phyloP scores from a whole-genome alignment of 1,140 invertebrate genomes.

The Callitettix versicolor region DNA sequence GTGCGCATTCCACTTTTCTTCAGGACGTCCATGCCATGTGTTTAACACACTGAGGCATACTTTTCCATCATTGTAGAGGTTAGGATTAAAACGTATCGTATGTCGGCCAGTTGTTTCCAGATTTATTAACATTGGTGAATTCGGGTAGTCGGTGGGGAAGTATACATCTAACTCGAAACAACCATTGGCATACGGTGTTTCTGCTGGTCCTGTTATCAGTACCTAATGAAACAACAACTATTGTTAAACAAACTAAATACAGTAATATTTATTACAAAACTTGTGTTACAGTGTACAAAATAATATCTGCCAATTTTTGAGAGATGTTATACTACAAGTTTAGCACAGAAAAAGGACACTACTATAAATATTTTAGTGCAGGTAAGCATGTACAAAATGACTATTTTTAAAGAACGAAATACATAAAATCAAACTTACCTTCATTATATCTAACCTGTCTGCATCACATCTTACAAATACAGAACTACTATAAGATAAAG shows the following conservation, averaged over 20 bases:
- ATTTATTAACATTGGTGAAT: slow-evolving; percentile 62
- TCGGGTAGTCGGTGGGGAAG: slow-evolving; percentile 79
- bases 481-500: slow-evolving; percentile 85
- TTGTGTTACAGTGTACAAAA: no score
- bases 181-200: slow-evolving; percentile 82
- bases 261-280: no score
- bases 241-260: no score
- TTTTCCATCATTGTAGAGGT: slow-evolving; percentile 94
- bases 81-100: slow-evolving; percentile 91
- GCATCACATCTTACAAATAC: slow-evolving; percentile 94
- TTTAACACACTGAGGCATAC: slow-evolving; percentile 92
- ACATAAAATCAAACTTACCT: slow-evolving; percentile 50
- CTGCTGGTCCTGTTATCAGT: slow-evolving; percentile 81
- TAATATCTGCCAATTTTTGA: no score
- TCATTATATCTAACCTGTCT: slow-evolving; percentile 90
- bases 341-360: no score
- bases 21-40: slow-evolving; percentile 96
- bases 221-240: no score
- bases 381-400: no score
- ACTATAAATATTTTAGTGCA: no score
- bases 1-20: slow-evolving; percentile 96
- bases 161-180: slow-evolving; percentile 88
- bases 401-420: no score
- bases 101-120: slow-evolving; percentile 89
- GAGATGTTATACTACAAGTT: no score